Base-by-base conservation (phyloP, 2,888 invertebrate genomes). In the Tribolium freemani region DNA sequence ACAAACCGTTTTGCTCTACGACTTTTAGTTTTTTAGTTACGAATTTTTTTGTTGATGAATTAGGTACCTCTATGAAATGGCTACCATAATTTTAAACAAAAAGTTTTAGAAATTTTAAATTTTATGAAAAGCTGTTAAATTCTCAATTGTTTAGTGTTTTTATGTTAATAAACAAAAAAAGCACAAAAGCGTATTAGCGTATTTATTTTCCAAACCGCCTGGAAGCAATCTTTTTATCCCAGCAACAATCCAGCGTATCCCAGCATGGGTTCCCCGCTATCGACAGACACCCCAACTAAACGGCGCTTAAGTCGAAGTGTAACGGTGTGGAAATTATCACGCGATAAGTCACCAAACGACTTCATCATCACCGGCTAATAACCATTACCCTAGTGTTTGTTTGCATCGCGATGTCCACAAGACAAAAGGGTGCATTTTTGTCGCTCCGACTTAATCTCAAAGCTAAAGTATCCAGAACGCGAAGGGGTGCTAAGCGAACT, bases 251-350 rank as follows among this genome's bases (percentile, higher is more conserved):
- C 54, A 11, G 10, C n/a, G 58, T 46, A 44, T 30, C 16, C 44
- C 54, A 30, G 53, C 53, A 16, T 53, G 53, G 54, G 64, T 67
- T 67, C 56, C 67, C 46, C 44, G 30, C 44, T 13, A 48, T 26
- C 50, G 50, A 20, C 71, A 80, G 50, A 20, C 71, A 80, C 78
- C 80, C 79, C 74, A 72, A 72, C 78, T 80, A 78, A 79, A 78
- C 78, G 77, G 69, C 78, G 79, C 78, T 80, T 81, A 82, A 80
- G 79, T 80, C 80, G 76, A 80, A 79, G 83, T 83, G 82, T 83
- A 85, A 85, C 84, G 83, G 85, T 83, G 85, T 83, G 85, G 85
- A 85, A 86, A 84, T 84, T 83, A 85, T 85, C 83, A 81, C 79
- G 78, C 82, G 85, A 86, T 86, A 86, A 85, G 84, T 85, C 84